Base-by-base conservation (phyloP, 2,888 invertebrate genomes). In the Quadroppia sp. region DNA sequence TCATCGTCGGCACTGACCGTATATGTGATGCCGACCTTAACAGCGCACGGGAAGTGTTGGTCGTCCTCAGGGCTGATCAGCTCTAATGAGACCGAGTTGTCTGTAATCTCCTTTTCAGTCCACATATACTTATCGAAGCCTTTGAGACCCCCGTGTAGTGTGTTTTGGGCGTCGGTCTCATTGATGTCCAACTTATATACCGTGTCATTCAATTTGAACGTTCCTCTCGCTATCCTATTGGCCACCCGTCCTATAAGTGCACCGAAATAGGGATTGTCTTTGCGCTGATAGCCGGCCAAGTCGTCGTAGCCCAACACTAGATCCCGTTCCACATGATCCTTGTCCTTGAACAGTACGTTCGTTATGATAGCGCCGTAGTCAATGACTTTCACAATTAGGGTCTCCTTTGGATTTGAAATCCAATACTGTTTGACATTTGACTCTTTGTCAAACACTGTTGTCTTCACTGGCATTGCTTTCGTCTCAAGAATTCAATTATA, bases 11-110 rank as follows among this genome's bases (percentile, higher is more conserved):
- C 87, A 7, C 87, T 88, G 25, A 94, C 85, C 77, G 87, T 86
- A 80, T 89, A 94, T 0, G 85, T 85, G 0, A 89, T 87, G 61
- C 87, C 88, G 0, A 88, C 87, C 78, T 88, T 86, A 15, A 95
- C 84, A 61, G 88, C 87, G 0, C 96, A 96, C 0, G 96, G 96
- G 82, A 89, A 97, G 0, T 93, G 93, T 82, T 95, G 92, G 79
- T 92, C 89, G 15, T 89, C 88, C 78, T 92, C 89, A 6, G 87
- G 86, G 32, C 42, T 45, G 13, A 45, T 23, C 20, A 69, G 72
- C 73, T 50, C 23, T 45, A 75, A 20, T 61, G 75, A 74, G 71
- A 73, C 71, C 59, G 61, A 72, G 71, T 50, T 32, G 7, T 40
- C 48, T 25, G 70, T 13, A 40, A 20, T 32, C 15, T n/a, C 28